Conservation (phyloP, 2,113 vertebrate species). For the Crotalus helleri region DNA sequence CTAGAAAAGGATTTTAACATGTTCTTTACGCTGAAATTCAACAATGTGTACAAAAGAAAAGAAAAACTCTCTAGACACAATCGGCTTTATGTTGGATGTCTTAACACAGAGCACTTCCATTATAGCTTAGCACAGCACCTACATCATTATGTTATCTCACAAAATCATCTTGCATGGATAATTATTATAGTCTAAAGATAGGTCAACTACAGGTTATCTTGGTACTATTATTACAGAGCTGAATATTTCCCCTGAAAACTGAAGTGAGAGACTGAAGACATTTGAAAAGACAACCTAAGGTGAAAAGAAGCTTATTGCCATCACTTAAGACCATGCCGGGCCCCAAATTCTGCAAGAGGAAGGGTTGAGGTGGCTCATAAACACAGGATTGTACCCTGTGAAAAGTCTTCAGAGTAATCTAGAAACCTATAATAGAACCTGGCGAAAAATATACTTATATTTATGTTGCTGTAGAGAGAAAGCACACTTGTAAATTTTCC, state of each 20-base stretch:
- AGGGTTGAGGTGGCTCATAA: not conserved
- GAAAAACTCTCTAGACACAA: conserved; percentile 56
- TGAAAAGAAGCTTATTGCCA: conserved; percentile 30
- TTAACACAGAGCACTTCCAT: conserved; percentile 57
- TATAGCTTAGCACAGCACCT: conserved; percentile 38
- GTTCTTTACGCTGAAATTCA: conserved; percentile 58
- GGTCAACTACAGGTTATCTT: conserved; percentile 63
- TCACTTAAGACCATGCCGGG: conserved; percentile 22
- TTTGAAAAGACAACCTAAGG: conserved; percentile 29
- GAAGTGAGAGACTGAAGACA: conserved; percentile 50
- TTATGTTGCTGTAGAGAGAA: not conserved
- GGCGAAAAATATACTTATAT: not conserved
- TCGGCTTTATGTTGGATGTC: conserved; percentile 61
- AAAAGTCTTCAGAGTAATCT: not conserved
- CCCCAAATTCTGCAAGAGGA: conserved; percentile 10
- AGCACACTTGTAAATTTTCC: not conserved
- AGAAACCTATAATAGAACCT: not conserved
- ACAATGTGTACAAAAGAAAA: conserved; percentile 33
- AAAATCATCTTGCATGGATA: conserved; percentile 71
- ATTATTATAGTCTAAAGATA: conserved; percentile 64
- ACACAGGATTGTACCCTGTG: conserved; percentile 9
- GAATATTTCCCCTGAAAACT: conserved; percentile 58
- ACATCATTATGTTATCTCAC: conserved; percentile 64
- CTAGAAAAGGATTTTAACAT: conserved; percentile 52
- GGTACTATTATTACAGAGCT: conserved; percentile 57